Base-by-base conservation (phyloP, 2,888 invertebrate species). In the Drosophila dives region DNA sequence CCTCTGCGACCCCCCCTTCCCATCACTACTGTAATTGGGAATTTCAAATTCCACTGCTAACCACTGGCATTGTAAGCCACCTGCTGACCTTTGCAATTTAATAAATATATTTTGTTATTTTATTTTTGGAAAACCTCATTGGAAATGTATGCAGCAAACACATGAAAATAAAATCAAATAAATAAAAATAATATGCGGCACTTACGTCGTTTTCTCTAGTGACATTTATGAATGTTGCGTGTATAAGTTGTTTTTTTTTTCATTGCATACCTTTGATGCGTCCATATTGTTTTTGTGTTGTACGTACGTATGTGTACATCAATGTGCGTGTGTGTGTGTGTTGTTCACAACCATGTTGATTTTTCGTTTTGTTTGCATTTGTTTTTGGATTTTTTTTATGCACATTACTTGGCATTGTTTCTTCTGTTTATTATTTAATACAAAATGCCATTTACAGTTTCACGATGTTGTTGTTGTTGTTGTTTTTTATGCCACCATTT, bases 281-380 rank as follows among this genome's bases (percentile, higher is more conserved):
- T 33, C 32, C 33, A n/a, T 20, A 15, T 36, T 58, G 23, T 26
- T 55, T 45, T 26, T 58, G 51, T 63, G n/a, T 32, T 56, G 34
- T 56, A 3, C 63, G 32, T 59, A 20, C 56, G 38, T 38, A 8
- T 64, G 38, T 48, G 45, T 59, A 51, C 29, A 29, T 29, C 29
- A 63, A 34, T 51, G 54, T 55, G 6, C 56, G 56, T 54, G 48
- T 48, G 62, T 53, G 51, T 34, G 12, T 68, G 45, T 69, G 68
- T 62, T 53, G 62, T 80, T 85, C 85, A 85, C 85, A 85, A 85
- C 85, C 85, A 80, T 79, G 78, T 80, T 80, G 78, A 82, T 76
- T 76, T 76, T 63, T 64, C 63, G 64, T 77, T 80, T 85, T 76
- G 67, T 74, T 80, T 74, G 61, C 64, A 63, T 66, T 70, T 72